Conservation (phyloP, 2,113 vertebrate genomes). For the Lampris incognitus region DNA sequence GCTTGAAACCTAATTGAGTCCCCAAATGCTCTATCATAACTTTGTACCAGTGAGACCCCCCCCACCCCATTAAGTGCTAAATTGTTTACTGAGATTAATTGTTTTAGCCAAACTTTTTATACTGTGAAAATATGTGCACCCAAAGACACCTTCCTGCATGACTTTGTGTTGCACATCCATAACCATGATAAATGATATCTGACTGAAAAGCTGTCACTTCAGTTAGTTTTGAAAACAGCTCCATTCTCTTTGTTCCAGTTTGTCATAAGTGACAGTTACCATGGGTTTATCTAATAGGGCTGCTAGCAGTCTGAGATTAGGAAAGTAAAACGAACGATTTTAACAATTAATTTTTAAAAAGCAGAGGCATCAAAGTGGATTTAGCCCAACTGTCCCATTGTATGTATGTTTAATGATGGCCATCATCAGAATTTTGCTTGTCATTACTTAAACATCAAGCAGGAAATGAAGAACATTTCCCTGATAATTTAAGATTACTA, state of each 20-base stretch:
- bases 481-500: slow-evolving; percentile 62
- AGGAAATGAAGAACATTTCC: slow-evolving; percentile 47
- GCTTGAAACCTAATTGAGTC: slow-evolving; percentile 47
- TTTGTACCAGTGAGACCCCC: slow-evolving; percentile 23
- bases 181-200: slow-evolving; percentile 21
- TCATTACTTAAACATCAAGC: slow-evolving; percentile 75
- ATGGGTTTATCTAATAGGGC: background rate
- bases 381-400: slow-evolving; percentile 57
- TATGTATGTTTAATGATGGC: slow-evolving; percentile 78
- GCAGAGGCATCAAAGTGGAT: slow-evolving; percentile 67
- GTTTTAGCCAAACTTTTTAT: slow-evolving; percentile 41
- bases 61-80: slow-evolving; percentile 42
- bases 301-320: slow-evolving; percentile 20
- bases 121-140: slow-evolving; percentile 52
- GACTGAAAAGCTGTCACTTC: slow-evolving; percentile 42
- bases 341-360: slow-evolving; percentile 60
- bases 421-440: slow-evolving; percentile 57
- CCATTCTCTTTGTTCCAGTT: slow-evolving; percentile 46
- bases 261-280: slow-evolving; percentile 18
- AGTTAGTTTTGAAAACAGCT: slow-evolving; percentile 24
- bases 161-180: slow-evolving; percentile 24
- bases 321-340: slow-evolving; percentile 31
- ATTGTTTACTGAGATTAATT: slow-evolving; percentile 33
- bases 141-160: slow-evolving; percentile 25
- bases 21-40: slow-evolving; percentile 22